These are phyloP conservation scores for Polyodon spathula DNA, from an alignment of 2,113 vertebrate species.

Conservation along the genomic window DNA sequence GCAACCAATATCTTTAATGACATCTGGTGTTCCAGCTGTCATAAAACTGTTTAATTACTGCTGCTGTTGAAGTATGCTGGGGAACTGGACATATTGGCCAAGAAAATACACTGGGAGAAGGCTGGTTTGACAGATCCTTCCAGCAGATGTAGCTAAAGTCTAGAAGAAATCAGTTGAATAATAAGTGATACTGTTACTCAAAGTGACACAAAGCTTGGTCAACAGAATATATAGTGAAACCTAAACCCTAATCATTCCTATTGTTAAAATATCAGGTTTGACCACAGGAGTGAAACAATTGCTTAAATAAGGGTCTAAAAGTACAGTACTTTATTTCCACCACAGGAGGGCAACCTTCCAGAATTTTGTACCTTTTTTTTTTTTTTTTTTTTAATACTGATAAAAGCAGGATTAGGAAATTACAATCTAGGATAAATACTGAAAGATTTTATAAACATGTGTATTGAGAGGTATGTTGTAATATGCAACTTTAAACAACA, in stretches of 20 bases:
- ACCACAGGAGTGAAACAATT: neutral
- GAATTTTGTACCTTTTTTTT: too few species aligned
- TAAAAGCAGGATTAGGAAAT: neutral
- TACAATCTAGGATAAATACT: too few species aligned
- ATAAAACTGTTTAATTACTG: constrained; percentile 21
- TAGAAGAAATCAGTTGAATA: constrained; percentile 9
- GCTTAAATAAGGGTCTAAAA: neutral
- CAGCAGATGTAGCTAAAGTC: constrained; percentile 3
- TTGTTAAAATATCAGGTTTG: neutral
- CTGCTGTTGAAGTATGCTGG: constrained; percentile 9
- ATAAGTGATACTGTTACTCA: constrained; percentile 9
- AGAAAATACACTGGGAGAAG: constrained; percentile 14
- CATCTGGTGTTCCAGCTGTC: constrained; percentile 24
- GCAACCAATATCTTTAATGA: constrained; percentile 20
- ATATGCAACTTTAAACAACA: too few species aligned
- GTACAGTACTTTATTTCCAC: neutral
- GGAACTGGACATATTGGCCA: constrained; percentile 14
- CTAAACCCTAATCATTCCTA: too few species aligned
- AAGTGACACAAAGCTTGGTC: neutral
- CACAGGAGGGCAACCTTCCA: neutral
- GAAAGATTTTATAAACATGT: too few species aligned
- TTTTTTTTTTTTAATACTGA: too few species aligned
- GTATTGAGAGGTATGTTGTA: too few species aligned
- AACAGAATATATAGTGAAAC: too few species aligned
- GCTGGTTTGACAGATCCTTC: constrained; percentile 15